These are phyloP conservation scores for Leptinotarsa tumamoca DNA, from an alignment of 2,888 invertebrate species.

Conservation along the genomic window DNA sequence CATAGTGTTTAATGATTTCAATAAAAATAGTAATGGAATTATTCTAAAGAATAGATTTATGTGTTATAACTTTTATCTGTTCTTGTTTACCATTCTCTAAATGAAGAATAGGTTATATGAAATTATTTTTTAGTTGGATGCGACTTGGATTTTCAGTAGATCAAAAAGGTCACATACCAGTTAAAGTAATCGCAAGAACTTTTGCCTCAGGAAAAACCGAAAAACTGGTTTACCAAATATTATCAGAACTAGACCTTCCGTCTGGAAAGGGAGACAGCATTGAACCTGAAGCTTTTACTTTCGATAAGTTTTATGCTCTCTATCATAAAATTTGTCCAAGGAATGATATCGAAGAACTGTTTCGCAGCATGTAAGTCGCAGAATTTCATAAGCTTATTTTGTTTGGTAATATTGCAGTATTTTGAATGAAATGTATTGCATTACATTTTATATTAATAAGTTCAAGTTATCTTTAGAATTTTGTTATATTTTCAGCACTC, in stretches of 20 bases:
- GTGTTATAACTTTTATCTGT: neutral
- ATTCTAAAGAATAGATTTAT: no score
- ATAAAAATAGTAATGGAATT: no score
- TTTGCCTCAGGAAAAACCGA: constrained; percentile 99
- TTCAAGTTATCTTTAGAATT: no score
- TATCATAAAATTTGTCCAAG: constrained; percentile 99
- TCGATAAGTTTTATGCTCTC: constrained; percentile 97
- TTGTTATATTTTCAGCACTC: constrained; percentile 74
- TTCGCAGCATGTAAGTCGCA: constrained; percentile 89
- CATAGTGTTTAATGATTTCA: no score
- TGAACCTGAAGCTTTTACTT: constrained; percentile 94
- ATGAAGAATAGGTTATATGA: neutral
- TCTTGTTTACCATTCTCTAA: neutral
- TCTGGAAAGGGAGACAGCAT: constrained; percentile 96
- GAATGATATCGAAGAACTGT: constrained; percentile 98
- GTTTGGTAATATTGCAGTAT: no score
- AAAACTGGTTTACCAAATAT: constrained; percentile 96
- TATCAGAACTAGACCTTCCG: constrained; percentile 93
- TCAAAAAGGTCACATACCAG: constrained; percentile 94
- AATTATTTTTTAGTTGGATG: constrained; percentile 89
- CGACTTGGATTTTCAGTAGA: constrained; percentile 94
- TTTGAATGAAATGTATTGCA: neutral
- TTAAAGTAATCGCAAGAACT: constrained; percentile 95
- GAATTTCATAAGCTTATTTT: no score
- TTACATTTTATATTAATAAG: no score